These are phyloP conservation scores for Melitaea athalia DNA, from an alignment of 2,888 invertebrate genomes.

Conservation along the genomic window DNA sequence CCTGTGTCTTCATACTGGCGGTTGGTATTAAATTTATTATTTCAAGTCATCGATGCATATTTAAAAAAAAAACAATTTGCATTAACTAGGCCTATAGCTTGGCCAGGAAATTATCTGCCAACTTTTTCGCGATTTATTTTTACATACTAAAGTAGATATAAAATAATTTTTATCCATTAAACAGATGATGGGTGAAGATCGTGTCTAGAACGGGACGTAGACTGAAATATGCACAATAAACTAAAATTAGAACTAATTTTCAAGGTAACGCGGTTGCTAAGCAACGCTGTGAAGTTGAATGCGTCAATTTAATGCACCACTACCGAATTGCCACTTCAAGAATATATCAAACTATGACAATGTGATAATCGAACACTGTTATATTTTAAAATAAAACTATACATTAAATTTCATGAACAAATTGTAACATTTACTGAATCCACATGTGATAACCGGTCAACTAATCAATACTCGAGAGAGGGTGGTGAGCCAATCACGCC, in stretches of 20 bases:
- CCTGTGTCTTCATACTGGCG: no score
- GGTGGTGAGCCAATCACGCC: conserved; percentile 33
- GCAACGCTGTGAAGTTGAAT: conserved; percentile 61
- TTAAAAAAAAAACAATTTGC: no score
- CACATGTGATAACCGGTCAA: conserved; percentile 40
- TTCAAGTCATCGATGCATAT: no score
- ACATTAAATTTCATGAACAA: not conserved
- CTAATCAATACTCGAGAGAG: conserved; percentile 57
- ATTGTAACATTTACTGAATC: conserved; percentile 13
- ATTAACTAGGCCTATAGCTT: no score
- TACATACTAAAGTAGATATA: no score
- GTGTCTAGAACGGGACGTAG: no score
- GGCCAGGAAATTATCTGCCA: no score
- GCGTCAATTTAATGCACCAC: conserved; percentile 65
- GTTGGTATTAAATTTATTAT: no score
- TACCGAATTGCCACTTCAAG: conserved; percentile 12
- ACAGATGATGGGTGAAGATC: no score
- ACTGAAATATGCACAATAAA: conserved; percentile 21
- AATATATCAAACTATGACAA: conserved; percentile 11
- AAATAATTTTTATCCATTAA: no score
- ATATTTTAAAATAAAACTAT: not conserved
- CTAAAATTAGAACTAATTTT: conserved; percentile 35
- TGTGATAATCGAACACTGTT: conserved; percentile 1
- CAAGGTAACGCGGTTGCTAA: conserved; percentile 59
- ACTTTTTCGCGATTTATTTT: no score